Percentiles rank a stretch among this genome's conserved stretches.
Evolutionary conservation across 2,113 vertebrate species (phyloP).

Genomic region (Saiga tatarica): DNA sequence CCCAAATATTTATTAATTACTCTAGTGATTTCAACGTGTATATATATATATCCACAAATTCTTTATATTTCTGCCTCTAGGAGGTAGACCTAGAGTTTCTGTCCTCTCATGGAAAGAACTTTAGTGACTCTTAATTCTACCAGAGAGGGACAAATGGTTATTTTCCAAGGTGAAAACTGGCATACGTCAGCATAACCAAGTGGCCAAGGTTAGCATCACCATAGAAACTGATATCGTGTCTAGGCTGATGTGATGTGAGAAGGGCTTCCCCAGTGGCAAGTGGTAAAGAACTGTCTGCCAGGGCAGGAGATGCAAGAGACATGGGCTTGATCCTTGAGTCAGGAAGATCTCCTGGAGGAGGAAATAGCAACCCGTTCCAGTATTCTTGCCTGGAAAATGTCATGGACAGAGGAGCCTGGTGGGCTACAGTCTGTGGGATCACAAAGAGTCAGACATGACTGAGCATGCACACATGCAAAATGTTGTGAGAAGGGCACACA

Average conservation of each 20-base stretch:
- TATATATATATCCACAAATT: not conserved
- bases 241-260: rapidly evolving
- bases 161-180: not conserved
- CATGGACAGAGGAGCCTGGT: not conserved
- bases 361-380: not conserved
- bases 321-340: not conserved
- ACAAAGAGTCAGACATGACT: not conserved
- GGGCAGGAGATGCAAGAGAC: not conserved
- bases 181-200: not conserved
- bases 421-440: not conserved
- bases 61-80: not conserved
- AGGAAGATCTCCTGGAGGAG: not conserved
- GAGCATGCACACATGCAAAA: not conserved
- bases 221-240: not conserved
- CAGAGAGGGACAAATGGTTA: not conserved
- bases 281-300: not conserved
- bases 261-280: not conserved
- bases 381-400: not conserved
- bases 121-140: not conserved
- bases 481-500: not conserved
- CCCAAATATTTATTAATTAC: not conserved
- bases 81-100: not conserved
- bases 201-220: not conserved
- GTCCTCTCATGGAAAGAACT: not conserved
- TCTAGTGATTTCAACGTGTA: not conserved